Percentiles rank a stretch among this genome's conserved stretches.
Conservation (phyloP, 2,797 vertebrate species). For the Epinephelus awoara region DNA sequence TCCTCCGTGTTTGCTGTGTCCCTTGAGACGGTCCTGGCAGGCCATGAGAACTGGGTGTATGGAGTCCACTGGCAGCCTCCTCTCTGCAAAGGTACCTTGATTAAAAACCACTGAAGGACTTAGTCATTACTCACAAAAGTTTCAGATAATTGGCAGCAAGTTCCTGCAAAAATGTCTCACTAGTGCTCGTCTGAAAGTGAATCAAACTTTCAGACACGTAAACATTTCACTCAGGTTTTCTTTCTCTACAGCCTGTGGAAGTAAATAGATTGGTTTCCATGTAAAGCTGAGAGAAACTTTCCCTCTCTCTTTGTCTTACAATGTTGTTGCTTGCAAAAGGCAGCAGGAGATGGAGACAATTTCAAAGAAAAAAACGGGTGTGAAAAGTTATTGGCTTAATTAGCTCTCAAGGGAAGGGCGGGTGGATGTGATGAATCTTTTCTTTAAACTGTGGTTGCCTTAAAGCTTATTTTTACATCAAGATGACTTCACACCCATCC, state of each 20-base stretch:
- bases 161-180: background rate
- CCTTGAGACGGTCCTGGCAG: slow-evolving; percentile 95
- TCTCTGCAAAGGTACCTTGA: slow-evolving; percentile 86
- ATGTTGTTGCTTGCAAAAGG: slow-evolving; percentile 28
- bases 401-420: slow-evolving; percentile 37
- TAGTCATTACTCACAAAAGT: background rate
- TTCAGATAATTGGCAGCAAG: slow-evolving; percentile 16
- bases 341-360: slow-evolving; percentile 3
- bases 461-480: slow-evolving; percentile 41
- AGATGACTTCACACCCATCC: slow-evolving; percentile 23
- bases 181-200: slow-evolving; percentile 8
- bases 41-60: slow-evolving; percentile 97
- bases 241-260: slow-evolving; percentile 11
- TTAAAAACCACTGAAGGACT: slow-evolving; percentile 11
- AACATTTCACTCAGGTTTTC: slow-evolving; percentile 7
- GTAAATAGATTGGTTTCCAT: slow-evolving; percentile 8
- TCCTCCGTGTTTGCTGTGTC: slow-evolving; percentile 86
- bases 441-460: slow-evolving; percentile 28
- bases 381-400: slow-evolving; percentile 58
- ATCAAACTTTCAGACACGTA: background rate
- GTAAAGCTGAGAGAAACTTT: slow-evolving; percentile 9
- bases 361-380: background rate
- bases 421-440: slow-evolving; percentile 41
- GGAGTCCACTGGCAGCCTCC: slow-evolving; percentile 96
- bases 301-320: slow-evolving; percentile 15